A percentile compares a stretch with the other conserved stretches of the same genome.
Evolutionary conservation across 2,113 vertebrate genomes (phyloP).

Genomic region (Alaudala cheleensis): DNA sequence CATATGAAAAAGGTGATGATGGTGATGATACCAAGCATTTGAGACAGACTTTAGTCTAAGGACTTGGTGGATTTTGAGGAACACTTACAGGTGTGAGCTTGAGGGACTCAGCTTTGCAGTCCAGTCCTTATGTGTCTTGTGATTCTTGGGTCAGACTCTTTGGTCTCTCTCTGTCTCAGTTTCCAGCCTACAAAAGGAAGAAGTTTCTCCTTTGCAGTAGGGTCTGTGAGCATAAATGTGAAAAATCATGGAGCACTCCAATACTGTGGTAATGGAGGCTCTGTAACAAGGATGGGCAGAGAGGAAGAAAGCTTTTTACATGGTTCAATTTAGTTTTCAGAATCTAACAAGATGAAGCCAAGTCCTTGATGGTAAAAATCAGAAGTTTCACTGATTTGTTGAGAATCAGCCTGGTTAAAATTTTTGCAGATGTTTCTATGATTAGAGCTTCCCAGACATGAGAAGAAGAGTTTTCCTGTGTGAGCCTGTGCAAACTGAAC

Average conservation of each 20-base stretch:
- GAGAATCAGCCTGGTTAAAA: not conserved
- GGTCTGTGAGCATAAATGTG: not conserved
- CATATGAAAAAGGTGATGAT: not conserved
- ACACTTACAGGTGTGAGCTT: not conserved
- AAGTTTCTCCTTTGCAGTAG: not conserved
- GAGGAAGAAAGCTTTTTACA: not conserved
- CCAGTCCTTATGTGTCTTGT: not conserved
- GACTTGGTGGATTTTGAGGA: not conserved
- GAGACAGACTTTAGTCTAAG: not conserved
- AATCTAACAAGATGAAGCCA: not conserved
- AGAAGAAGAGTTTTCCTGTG: not conserved
- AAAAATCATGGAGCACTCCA: not conserved
- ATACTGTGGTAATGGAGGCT: not conserved
- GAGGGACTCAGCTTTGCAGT: not conserved
- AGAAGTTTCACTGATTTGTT: not conserved
- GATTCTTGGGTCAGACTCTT: not conserved
- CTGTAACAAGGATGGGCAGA: not conserved
- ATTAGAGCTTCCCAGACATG: not conserved
- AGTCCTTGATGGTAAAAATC: not conserved
- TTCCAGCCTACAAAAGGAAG: not conserved
- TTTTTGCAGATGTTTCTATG: not conserved
- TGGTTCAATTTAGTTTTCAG: not conserved
- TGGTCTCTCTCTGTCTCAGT: not conserved
- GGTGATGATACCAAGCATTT: not conserved
- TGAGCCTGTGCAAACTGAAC: not conserved